Conservation (phyloP, 2,888 invertebrate genomes). For the Hoplodrina blanda region DNA sequence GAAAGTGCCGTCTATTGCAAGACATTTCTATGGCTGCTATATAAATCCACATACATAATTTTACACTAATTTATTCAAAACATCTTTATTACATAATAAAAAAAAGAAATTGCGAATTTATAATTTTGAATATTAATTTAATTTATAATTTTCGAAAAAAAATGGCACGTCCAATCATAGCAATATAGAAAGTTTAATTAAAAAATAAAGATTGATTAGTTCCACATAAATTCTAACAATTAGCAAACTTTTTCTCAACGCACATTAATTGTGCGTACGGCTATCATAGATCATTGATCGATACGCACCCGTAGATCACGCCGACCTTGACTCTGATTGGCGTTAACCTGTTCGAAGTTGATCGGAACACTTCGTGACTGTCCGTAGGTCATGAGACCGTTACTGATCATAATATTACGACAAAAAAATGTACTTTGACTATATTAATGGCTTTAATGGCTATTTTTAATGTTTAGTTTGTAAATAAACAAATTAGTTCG, state of each 20-base stretch:
- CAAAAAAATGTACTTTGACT: slow-evolving; percentile 53
- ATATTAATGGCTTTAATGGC: slow-evolving; percentile 54
- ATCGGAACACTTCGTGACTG: slow-evolving; percentile 74
- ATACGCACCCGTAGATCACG: slow-evolving; percentile 76
- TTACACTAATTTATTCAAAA: not conserved
- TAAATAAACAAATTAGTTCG: slow-evolving; percentile 48
- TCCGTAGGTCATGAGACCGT: slow-evolving; percentile 67
- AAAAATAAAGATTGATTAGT: slow-evolving; percentile 15
- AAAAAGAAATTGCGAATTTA: not conserved
- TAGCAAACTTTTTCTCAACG: slow-evolving; percentile 28
- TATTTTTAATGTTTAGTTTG: slow-evolving; percentile 40
- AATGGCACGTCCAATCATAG: not conserved
- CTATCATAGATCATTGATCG: slow-evolving; percentile 79
- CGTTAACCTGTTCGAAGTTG: slow-evolving; percentile 71
- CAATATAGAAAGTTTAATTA: not conserved
- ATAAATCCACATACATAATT: slow-evolving; percentile 22
- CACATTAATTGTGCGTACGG: slow-evolving; percentile 53
- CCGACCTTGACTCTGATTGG: slow-evolving; percentile 83
- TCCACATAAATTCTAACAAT: slow-evolving; percentile 8
- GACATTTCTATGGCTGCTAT: slow-evolving; percentile 26
- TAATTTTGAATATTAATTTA: not conserved
- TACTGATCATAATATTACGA: slow-evolving; percentile 68
- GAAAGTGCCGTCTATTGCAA: slow-evolving; percentile 49
- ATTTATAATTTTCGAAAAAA: not conserved
- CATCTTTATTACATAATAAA: not conserved